Conservation (phyloP, 2,888 invertebrate species). For the Apamea crenata region DNA sequence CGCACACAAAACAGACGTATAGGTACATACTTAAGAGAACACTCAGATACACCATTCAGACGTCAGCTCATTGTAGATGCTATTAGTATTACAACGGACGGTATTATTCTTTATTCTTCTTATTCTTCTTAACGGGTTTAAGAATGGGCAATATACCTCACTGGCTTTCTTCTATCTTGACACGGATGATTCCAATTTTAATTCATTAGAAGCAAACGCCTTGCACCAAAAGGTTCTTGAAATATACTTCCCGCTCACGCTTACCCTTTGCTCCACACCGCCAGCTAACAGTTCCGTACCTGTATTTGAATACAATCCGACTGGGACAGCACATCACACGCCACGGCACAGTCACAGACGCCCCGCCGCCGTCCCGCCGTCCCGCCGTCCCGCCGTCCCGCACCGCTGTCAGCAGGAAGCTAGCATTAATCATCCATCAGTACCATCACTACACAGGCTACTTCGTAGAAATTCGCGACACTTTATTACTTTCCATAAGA, state of each 20-base stretch:
- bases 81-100: too few species aligned
- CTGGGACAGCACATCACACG: slow-evolving; percentile 46
- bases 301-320: slow-evolving; percentile 58
- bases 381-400: neutral
- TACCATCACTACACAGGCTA: slow-evolving; percentile 8
- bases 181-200: neutral
- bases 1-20: too few species aligned
- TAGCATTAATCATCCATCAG: slow-evolving; percentile 56
- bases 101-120: too few species aligned
- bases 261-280: slow-evolving; percentile 17
- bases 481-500: slow-evolving; percentile 7
- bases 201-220: neutral
- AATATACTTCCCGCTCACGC: neutral
- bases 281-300: slow-evolving; percentile 50
- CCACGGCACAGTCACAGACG: slow-evolving; percentile 47
- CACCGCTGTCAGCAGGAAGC: slow-evolving; percentile 56
- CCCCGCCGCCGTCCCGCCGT: neutral
- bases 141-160: neutral
- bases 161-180: neutral
- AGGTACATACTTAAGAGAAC: neutral
- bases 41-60: too few species aligned
- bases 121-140: too few species aligned
- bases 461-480: neutral
- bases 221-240: neutral
- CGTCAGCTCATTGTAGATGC: too few species aligned